These are phyloP conservation scores for Andrena haemorrhoa DNA, from an alignment of 2,888 invertebrate species.

Conservation along the genomic window DNA sequence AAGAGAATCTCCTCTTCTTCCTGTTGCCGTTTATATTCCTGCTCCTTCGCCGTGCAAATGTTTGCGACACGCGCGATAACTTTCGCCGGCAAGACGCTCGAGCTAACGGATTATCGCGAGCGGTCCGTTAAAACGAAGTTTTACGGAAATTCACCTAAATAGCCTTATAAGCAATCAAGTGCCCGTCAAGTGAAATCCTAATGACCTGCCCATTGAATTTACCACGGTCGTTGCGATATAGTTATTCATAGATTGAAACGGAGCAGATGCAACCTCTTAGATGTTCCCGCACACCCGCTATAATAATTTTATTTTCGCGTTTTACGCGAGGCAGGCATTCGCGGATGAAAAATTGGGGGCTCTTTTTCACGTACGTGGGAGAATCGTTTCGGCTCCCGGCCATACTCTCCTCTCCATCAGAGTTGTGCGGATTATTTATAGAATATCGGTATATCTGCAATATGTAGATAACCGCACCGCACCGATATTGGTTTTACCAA, in stretches of 20 bases:
- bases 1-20: constrained; percentile 11
- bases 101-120: background rate
- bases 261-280: background rate
- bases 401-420: constrained; percentile 21
- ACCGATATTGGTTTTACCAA: constrained; percentile 53
- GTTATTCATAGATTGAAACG: background rate
- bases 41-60: constrained; percentile 16
- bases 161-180: no score
- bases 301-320: constrained; percentile 13
- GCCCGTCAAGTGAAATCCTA: background rate
- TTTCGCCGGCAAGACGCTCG: constrained; percentile 1
- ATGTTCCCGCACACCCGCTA: background rate
- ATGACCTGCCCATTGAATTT: background rate
- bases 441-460: constrained; percentile 52
- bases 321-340: background rate
- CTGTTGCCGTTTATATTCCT: constrained; percentile 10
- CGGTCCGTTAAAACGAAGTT: background rate
- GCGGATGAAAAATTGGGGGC: background rate
- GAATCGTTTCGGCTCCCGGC: constrained; percentile 13
- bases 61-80: constrained; percentile 15
- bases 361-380: constrained; percentile 30
- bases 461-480: constrained; percentile 51
- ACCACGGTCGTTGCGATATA: no score
- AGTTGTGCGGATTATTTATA: constrained; percentile 49
- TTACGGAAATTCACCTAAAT: background rate